Conservation (phyloP, 1,140 invertebrate species). For the Drosophila ambigua region DNA sequence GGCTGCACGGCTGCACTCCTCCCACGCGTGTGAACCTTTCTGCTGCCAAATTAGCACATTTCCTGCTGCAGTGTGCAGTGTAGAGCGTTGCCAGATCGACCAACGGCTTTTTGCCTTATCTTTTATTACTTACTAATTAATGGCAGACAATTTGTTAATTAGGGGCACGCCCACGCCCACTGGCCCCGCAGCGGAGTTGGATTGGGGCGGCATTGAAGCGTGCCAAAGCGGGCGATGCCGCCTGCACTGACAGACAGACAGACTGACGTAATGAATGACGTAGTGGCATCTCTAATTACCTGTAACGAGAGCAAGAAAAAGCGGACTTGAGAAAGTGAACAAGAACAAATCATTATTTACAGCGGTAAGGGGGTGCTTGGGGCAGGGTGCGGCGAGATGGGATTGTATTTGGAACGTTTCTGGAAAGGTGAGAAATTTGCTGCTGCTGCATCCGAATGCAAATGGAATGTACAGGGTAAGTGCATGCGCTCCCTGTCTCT, state of each 20-base stretch:
- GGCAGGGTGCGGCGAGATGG: not conserved
- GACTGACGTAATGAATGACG: too few species aligned
- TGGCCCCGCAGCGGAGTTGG: not conserved
- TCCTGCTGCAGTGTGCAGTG: slow-evolving; percentile 33
- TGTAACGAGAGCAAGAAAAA: slow-evolving; percentile 54
- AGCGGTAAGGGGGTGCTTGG: slow-evolving; percentile 14
- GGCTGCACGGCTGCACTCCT: not conserved
- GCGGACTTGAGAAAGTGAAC: slow-evolving; percentile 18
- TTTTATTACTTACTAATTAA: slow-evolving; percentile 67
- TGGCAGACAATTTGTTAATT: slow-evolving; percentile 67
- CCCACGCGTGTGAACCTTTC: slow-evolving; percentile 18
- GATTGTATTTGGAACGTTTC: slow-evolving; percentile 13
- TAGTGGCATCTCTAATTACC: slow-evolving; percentile 57
- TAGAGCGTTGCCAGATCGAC: slow-evolving; percentile 36
- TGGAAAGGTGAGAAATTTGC: slow-evolving; percentile 10
- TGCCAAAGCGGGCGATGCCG: slow-evolving; percentile 45
- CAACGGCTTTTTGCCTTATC: slow-evolving; percentile 2
- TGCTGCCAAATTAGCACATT: slow-evolving; percentile 60
- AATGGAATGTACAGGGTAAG: slow-evolving; percentile 36
- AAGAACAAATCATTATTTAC: slow-evolving; percentile 62
- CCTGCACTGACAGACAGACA: slow-evolving; percentile 20
- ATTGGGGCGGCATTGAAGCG: slow-evolving; percentile 30
- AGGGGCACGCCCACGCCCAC: slow-evolving; percentile 31
- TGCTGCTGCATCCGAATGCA: slow-evolving; percentile 36
- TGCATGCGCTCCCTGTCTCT: not conserved